Evolutionary conservation across 2,797 vertebrate genomes (phyloP).

Genomic region (Acrossocheilus wenchowensis): DNA sequence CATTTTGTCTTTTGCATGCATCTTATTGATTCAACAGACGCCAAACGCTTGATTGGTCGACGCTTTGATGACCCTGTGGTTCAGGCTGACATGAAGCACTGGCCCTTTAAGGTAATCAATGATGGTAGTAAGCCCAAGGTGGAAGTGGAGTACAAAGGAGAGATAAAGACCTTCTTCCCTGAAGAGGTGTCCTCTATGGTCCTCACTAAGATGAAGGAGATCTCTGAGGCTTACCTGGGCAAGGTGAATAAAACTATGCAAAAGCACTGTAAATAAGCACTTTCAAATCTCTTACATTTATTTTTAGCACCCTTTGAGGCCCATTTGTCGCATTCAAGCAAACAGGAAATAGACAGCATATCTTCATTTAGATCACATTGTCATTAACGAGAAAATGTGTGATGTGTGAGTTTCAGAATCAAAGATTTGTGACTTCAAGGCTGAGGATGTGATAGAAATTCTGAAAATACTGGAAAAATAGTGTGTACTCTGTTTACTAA

Average conservation of each 20-base stretch:
- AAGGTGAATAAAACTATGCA: conserved; percentile 73
- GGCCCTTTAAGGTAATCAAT: conserved; percentile 90
- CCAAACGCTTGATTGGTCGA: conserved; percentile 90
- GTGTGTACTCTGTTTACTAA: background rate
- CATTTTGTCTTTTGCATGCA: background rate
- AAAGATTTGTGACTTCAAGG: background rate
- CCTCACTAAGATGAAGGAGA: conserved; percentile 94
- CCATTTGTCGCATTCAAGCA: background rate
- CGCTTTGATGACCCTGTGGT: conserved; percentile 88
- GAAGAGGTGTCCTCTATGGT: conserved; percentile 95
- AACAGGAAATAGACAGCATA: background rate
- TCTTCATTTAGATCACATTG: background rate
- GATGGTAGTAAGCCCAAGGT: conserved; percentile 88
- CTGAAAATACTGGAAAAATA: background rate
- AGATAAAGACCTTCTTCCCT: conserved; percentile 85
- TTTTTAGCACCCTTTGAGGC: background rate
- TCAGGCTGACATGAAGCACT: conserved; percentile 91
- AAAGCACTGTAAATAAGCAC: background rate
- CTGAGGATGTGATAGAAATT: background rate
- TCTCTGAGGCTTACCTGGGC: conserved; percentile 89
- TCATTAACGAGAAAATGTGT: background rate
- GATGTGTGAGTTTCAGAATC: background rate
- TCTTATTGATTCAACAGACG: conserved; percentile 74
- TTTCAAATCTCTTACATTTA: background rate
- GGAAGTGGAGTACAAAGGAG: conserved; percentile 90